Conservation (phyloP, 2,888 invertebrate species). For the Hydriomena furcata region DNA sequence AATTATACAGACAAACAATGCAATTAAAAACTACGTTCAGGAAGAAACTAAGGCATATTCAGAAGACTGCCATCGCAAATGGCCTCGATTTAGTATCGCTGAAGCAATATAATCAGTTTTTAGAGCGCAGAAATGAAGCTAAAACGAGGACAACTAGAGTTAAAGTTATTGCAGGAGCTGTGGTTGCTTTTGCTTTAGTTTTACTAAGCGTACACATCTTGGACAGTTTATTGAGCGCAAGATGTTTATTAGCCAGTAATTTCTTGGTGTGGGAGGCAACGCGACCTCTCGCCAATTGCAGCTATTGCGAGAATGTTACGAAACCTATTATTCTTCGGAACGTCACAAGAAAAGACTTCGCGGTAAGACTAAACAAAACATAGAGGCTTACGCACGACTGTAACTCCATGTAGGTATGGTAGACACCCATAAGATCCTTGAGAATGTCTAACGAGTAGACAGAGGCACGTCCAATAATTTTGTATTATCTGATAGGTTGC, state of each 20-base stretch:
- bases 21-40: constrained; percentile 13
- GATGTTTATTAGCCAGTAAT: constrained; percentile 92
- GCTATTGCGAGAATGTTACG: constrained; percentile 88
- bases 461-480: too few relatives aligned
- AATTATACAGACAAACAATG: constrained; percentile 20
- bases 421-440: too few relatives aligned
- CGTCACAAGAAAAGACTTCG: constrained; percentile 87
- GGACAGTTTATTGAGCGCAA: constrained; percentile 78
- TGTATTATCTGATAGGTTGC: too few relatives aligned
- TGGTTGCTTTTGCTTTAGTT: constrained; percentile 49
- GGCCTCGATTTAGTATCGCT: constrained; percentile 53
- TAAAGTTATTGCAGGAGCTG: constrained; percentile 43
- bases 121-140: constrained; percentile 45
- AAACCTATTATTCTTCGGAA: constrained; percentile 87
- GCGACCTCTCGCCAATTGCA: constrained; percentile 91
- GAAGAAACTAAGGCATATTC: constrained; percentile 47
- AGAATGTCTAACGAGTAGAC: too few relatives aligned
- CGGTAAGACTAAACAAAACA: constrained; percentile 55
- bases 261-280: constrained; percentile 94
- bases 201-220: constrained; percentile 50
- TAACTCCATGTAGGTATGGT: too few relatives aligned
- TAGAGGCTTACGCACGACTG: too few relatives aligned
- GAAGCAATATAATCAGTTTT: constrained; percentile 55
- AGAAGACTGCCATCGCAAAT: constrained; percentile 55
- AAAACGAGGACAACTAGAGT: constrained; percentile 44